These are phyloP conservation scores for Apteryx mantelli DNA, from an alignment of 2,113 vertebrate genomes.

Conservation along the genomic window DNA sequence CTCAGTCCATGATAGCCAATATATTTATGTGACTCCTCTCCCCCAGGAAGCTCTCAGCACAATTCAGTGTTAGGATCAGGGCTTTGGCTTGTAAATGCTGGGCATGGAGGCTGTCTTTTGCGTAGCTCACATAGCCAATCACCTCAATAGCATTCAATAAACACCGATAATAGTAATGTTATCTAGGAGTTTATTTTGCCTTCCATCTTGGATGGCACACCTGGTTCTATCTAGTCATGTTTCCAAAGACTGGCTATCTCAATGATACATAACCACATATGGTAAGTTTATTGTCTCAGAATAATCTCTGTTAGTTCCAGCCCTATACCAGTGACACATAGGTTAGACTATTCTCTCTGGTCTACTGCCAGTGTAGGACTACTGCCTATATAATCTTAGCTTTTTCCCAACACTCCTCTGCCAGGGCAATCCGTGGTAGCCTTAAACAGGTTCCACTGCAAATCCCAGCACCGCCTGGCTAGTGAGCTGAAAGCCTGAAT, in stretches of 20 bases:
- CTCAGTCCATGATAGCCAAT: background rate
- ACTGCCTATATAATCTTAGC: background rate
- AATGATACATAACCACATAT: background rate
- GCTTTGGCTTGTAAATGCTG: background rate
- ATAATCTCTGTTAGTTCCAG: background rate
- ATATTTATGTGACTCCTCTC: background rate
- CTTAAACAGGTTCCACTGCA: background rate
- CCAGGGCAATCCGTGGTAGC: background rate
- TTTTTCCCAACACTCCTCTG: background rate
- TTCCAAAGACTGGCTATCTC: background rate
- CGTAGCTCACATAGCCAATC: background rate
- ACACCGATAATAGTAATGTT: background rate
- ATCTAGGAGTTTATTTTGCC: background rate
- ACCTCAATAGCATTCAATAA: background rate
- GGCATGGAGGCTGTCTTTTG: background rate
- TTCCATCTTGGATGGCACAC: background rate
- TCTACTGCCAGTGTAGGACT: background rate
- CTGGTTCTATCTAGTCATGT: background rate
- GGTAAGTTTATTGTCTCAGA: background rate
- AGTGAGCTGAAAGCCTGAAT: background rate
- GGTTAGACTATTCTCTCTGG: background rate
- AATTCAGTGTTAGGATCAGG: background rate
- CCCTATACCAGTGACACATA: background rate
- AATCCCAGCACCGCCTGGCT: background rate
- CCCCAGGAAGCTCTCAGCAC: background rate